Conservation (phyloP, 1,140 invertebrate species). For the Contarinia nasturtii region DNA sequence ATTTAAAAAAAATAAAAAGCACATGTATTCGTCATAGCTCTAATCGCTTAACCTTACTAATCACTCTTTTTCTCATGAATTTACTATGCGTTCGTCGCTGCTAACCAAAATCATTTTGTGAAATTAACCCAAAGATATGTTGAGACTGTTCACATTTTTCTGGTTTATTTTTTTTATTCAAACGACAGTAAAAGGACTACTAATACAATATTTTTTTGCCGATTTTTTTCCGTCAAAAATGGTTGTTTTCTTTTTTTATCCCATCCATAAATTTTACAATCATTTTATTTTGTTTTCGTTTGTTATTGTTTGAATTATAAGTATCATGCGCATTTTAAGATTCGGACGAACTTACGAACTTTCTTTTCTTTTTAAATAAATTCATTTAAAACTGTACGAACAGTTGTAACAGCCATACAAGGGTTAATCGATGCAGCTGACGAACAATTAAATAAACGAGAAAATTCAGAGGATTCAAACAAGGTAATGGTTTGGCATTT, state of each 20-base stretch:
- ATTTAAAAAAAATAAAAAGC: background rate
- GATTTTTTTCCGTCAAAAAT: too few relatives aligned
- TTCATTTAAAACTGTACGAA: too few relatives aligned
- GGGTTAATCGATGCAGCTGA: constrained; percentile 25
- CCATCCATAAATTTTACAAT: background rate
- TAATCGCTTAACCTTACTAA: background rate
- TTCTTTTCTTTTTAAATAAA: background rate
- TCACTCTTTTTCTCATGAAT: background rate
- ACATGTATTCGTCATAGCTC: background rate
- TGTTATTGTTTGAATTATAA: too few relatives aligned
- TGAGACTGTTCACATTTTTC: too few relatives aligned
- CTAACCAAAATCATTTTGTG: background rate
- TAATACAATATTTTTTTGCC: too few relatives aligned
- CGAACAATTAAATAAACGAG: constrained; percentile 23
- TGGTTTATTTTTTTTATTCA: too few relatives aligned
- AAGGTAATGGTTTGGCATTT: constrained; percentile 19
- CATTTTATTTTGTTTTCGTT: background rate
- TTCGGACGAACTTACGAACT: too few relatives aligned
- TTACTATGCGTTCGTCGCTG: background rate
- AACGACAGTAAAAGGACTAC: too few relatives aligned
- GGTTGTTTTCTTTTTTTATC: too few relatives aligned
- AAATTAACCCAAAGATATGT: constrained; percentile 9
- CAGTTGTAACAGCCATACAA: constrained; percentile 24
- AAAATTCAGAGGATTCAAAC: constrained; percentile 17
- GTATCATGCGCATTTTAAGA: too few relatives aligned